Conservation (phyloP, 2,888 invertebrate genomes). For the Dryobotodes eremita region DNA sequence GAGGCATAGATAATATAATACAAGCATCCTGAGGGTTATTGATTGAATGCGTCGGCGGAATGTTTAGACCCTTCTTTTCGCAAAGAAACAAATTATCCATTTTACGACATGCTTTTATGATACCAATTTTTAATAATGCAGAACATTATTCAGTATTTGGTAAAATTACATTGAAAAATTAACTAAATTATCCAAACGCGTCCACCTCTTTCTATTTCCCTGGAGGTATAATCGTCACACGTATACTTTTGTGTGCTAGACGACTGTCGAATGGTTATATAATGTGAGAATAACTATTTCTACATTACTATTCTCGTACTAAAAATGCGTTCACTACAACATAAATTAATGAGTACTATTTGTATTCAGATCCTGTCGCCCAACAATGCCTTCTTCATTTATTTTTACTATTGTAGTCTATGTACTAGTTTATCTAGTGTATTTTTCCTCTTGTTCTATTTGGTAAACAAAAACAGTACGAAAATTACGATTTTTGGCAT, state of each 20-base stretch:
- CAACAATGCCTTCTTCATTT: slow-evolving; percentile 23
- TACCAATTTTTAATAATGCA: neutral
- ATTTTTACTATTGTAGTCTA: slow-evolving; percentile 10
- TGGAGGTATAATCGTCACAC: neutral
- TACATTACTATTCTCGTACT: neutral
- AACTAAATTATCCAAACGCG: neutral
- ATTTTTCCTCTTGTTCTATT: neutral
- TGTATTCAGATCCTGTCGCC: slow-evolving; percentile 23
- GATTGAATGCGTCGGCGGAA: neutral
- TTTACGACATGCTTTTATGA: no score
- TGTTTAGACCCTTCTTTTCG: neutral
- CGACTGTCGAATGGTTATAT: neutral
- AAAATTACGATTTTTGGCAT: no score
- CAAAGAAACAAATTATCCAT: neutral
- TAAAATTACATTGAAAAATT: neutral
- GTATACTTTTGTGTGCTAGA: neutral
- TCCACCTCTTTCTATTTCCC: neutral
- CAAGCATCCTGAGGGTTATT: neutral
- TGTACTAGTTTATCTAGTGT: neutral
- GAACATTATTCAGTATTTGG: neutral
- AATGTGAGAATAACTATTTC: no score
- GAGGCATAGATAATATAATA: slow-evolving; percentile 5
- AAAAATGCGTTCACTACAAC: slow-evolving; percentile 4
- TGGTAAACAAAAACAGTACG: neutral
- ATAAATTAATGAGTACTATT: slow-evolving; percentile 27